Evolutionary conservation across 1,140 invertebrate species (phyloP).

Genomic region (Pectinophora gossypiella): DNA sequence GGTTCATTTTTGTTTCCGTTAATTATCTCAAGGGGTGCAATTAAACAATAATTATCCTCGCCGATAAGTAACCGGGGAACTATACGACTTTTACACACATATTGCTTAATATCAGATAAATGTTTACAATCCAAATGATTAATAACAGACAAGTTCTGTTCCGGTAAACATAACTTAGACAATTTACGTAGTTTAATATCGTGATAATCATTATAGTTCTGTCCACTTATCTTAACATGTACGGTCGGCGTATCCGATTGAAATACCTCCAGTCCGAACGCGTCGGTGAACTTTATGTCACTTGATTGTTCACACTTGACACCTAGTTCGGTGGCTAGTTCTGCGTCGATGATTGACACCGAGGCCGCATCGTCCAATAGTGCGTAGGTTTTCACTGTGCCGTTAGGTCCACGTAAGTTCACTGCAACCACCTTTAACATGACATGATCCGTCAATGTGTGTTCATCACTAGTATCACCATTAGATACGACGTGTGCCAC

Average conservation of each 20-base stretch:
- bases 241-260: background rate
- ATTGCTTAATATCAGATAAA: background rate
- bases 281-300: background rate
- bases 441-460: too few species aligned
- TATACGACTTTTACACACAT: background rate
- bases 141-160: background rate
- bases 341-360: background rate
- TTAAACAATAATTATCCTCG: background rate
- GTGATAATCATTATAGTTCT: background rate
- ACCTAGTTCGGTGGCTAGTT: background rate
- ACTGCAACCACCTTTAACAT: too few species aligned
- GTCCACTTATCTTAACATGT: background rate
- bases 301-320: background rate
- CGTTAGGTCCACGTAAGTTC: too few species aligned
- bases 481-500: too few species aligned
- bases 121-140: background rate
- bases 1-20: background rate
- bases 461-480: too few species aligned
- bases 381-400: background rate
- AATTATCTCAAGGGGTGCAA: background rate
- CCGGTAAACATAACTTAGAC: background rate
- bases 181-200: background rate
- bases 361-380: background rate
- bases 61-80: background rate
- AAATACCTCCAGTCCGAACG: background rate